Percentiles rank a stretch among this genome's conserved stretches.
Conservation (phyloP, 2,888 invertebrate genomes). For the Platerodrilus igneus region DNA sequence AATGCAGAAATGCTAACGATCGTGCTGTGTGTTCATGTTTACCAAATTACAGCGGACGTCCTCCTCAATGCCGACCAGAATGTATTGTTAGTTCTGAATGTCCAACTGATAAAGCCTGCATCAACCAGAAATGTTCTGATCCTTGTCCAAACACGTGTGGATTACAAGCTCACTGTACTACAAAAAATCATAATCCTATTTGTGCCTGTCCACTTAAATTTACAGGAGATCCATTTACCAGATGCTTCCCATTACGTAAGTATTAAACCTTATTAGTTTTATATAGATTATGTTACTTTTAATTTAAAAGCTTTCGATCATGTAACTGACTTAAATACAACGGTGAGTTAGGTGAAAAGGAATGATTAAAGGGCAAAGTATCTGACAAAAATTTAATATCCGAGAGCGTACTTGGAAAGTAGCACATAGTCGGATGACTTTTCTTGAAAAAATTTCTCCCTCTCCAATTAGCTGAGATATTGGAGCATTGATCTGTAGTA, state of each 20-base stretch:
- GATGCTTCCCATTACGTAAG: conserved; percentile 68
- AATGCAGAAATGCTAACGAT: conserved; percentile 71
- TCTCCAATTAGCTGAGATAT: too few species aligned
- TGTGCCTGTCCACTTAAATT: conserved; percentile 81
- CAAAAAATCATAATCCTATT: conserved; percentile 81
- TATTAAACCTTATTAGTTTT: conserved; percentile 27
- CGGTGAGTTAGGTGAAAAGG: too few species aligned
- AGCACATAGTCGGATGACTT: too few species aligned
- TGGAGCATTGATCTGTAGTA: too few species aligned
- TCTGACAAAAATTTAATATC: too few species aligned
- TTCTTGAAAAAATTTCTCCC: too few species aligned
- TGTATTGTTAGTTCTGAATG: conserved; percentile 87
- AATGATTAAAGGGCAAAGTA: too few species aligned
- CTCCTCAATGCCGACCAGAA: conserved; percentile 78
- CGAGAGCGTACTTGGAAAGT: too few species aligned
- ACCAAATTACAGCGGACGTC: conserved; percentile 71
- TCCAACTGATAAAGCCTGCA: conserved; percentile 73
- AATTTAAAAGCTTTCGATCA: too few species aligned
- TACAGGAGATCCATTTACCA: conserved; percentile 81
- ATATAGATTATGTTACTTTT: background rate
- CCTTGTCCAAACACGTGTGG: conserved; percentile 87
- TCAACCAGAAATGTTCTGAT: conserved; percentile 80
- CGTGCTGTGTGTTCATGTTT: conserved; percentile 84
- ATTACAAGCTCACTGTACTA: conserved; percentile 75
- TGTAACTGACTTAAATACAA: too few species aligned